phyloP scores from a whole-genome alignment of 2,888 invertebrate genomes.

The Oxystoma pomonae region DNA sequence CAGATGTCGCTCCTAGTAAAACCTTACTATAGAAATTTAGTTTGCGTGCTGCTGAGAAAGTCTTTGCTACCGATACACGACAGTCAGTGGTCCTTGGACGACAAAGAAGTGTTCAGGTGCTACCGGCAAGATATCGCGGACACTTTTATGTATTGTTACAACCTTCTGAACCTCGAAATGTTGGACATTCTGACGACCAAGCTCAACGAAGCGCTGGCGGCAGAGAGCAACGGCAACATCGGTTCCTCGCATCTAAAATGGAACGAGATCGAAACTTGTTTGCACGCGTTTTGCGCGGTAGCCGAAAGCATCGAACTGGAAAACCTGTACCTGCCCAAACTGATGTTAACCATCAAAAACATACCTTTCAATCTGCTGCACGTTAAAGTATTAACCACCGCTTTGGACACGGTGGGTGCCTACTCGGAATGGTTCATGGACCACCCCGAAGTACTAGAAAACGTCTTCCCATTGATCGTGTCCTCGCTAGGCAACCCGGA shows the following conservation, averaged over 20 bases:
- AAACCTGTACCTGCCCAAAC: constrained; percentile 53
- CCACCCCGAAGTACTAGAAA: constrained; percentile 63
- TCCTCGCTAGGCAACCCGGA: constrained; percentile 62
- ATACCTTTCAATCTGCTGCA: constrained; percentile 60
- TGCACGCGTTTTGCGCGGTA: constrained; percentile 62
- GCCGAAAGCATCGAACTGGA: constrained; percentile 59
- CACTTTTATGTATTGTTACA: constrained; percentile 73
- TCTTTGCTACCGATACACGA: constrained; percentile 66
- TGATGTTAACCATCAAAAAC: constrained; percentile 58
- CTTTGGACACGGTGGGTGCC: constrained; percentile 74
- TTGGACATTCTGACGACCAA: constrained; percentile 65
- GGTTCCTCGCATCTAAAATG: constrained; percentile 42
- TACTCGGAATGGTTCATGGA: constrained; percentile 83
- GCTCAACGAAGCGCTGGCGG: constrained; percentile 53
- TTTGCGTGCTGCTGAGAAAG: constrained; percentile 73
- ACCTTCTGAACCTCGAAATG: constrained; percentile 71
- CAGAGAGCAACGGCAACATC: constrained; percentile 42
- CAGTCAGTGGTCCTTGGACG: constrained; percentile 65
- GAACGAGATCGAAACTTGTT: constrained; percentile 61
- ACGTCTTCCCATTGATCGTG: constrained; percentile 64
- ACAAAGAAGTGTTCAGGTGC: constrained; percentile 81
- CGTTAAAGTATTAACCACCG: constrained; percentile 63
- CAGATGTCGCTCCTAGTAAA: constrained; percentile 58
- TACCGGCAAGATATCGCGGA: constrained; percentile 45
- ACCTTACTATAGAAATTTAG: constrained; percentile 75